Evolutionary conservation across 1,140 invertebrate species (phyloP).

Genomic region (Calephelis virginiensis): DNA sequence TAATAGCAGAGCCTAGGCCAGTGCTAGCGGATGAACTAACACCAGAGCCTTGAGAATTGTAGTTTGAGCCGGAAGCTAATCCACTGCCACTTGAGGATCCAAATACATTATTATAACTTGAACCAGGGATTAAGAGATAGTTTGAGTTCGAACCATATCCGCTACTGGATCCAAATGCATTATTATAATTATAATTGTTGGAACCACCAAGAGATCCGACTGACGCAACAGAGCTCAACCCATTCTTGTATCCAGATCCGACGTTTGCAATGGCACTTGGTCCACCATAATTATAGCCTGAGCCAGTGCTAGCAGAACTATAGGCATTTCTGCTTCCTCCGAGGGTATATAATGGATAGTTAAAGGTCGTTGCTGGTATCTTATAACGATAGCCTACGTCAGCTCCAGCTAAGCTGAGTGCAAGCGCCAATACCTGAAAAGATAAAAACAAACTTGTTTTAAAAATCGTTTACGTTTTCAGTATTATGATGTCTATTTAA

Average conservation of each 20-base stretch:
- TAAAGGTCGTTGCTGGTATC: conserved; percentile 48
- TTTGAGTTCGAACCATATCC: conserved; percentile 16
- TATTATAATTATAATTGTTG: conserved; percentile 11
- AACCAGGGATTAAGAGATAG: conserved; percentile 20
- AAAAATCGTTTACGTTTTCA: no score
- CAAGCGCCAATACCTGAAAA: conserved; percentile 51
- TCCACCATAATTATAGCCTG: conserved; percentile 3
- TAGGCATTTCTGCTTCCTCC: conserved; percentile 32
- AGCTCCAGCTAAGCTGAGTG: conserved; percentile 41
- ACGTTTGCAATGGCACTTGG: conserved; percentile 9
- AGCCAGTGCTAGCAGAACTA: conserved; percentile 21
- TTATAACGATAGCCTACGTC: conserved; percentile 63
- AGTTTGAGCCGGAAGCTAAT: conserved; percentile 21
- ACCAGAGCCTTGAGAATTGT: conserved; percentile 22
- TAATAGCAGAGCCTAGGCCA: neutral
- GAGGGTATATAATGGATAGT: conserved; percentile 46
- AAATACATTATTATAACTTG: conserved; percentile 17
- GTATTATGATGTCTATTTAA: neutral
- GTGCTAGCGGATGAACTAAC: neutral
- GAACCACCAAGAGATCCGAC: neutral
- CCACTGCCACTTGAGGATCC: conserved; percentile 23
- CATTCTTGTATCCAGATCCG: conserved; percentile 23
- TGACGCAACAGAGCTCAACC: conserved; percentile 21
- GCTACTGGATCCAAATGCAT: conserved; percentile 7
- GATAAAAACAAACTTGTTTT: conserved; percentile 16